Percentiles rank a stretch among this genome's conserved stretches.
These are phyloP conservation scores for Cryptophagus acutangulus DNA, from an alignment of 2,888 invertebrate genomes.

Conservation along the genomic window DNA sequence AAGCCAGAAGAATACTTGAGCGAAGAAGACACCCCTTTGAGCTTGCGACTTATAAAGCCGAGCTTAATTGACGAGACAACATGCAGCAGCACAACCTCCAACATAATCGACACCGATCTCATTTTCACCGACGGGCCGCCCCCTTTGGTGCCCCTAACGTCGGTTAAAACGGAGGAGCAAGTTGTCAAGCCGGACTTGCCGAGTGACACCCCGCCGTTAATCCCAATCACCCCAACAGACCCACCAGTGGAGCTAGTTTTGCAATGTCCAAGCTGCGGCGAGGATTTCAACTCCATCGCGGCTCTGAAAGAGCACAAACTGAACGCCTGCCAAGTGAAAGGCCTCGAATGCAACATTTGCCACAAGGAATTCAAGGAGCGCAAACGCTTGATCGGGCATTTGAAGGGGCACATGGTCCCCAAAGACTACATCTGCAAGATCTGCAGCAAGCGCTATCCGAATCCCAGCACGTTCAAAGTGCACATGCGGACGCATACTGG, in stretches of 20 bases:
- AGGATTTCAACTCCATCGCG: constrained; percentile 34
- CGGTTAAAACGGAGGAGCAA: constrained; percentile 16
- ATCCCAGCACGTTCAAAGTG: constrained; percentile 46
- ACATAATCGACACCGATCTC: no score
- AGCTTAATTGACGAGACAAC: not conserved
- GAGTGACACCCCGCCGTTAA: constrained; percentile 39
- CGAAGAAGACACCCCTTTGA: constrained; percentile 30
- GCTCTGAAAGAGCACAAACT: constrained; percentile 36
- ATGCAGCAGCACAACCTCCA: no score
- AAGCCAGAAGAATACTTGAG: constrained; percentile 19
- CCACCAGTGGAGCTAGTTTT: constrained; percentile 30
- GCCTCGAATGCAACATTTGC: constrained; percentile 42
- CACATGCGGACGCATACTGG: constrained; percentile 60
- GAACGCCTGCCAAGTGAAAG: constrained; percentile 30
- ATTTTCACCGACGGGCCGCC: constrained; percentile 36
- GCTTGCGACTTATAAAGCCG: constrained; percentile 15
- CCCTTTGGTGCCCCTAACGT: constrained; percentile 39
- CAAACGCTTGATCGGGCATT: constrained; percentile 40
- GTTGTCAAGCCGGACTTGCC: constrained; percentile 25
- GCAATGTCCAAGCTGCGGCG: constrained; percentile 34
- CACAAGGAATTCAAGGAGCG: constrained; percentile 40
- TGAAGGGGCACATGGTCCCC: constrained; percentile 42
- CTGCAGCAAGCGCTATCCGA: constrained; percentile 45
- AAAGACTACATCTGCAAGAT: constrained; percentile 45
- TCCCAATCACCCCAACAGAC: constrained; percentile 38